Evolutionary conservation across 2,888 invertebrate species (phyloP), one percentile per base, ranked within the genome.

Genomic region (Hypena proboscidalis): DNA sequence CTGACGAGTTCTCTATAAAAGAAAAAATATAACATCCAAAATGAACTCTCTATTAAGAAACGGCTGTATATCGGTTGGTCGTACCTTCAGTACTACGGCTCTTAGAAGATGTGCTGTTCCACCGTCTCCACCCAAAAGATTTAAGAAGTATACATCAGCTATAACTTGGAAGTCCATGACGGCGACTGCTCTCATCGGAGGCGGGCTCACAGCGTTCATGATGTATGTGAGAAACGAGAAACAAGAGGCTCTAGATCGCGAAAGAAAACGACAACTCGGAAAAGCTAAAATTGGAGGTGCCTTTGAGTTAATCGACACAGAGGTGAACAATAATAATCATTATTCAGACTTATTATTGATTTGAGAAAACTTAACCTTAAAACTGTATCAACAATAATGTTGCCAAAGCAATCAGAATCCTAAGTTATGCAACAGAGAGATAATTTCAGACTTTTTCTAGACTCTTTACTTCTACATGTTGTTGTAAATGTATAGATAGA

Each of bases 281-380:
- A 98, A 98, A 85, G 96, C 97, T 1, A 93, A 95, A 31, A 98
- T 99, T 53, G 99, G 99, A 20, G 99, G 99, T 3, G 88, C 92
- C 19, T 99, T 99, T 92, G 97, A 98, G 68, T 84, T 99, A 15
- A 83, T 96, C 0, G 94, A 97, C 83, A 83, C 94, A 1, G 85
- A 93, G 81, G 91, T 89, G 39, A 29, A 14, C 8, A 1, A 1
- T 17, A 20, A 20, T n/a, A n/a, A n/a, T n/a, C n/a, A n/a, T n/a
- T n/a, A n/a, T n/a, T n/a, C n/a, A n/a, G 7, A 25, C 9, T 5
- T 11, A 11, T 23, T 9, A 11, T 11, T 5, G 4, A 25, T 25
- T 25, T 5, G 6, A 10, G 11, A 6, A 6, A 25, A 10, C 25
- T 7, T 25, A 25, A 25, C 10, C n/a, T 11, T 11, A 25, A 1